Conservation (phyloP, 2,113 vertebrate species). For the Catharus minimus region DNA sequence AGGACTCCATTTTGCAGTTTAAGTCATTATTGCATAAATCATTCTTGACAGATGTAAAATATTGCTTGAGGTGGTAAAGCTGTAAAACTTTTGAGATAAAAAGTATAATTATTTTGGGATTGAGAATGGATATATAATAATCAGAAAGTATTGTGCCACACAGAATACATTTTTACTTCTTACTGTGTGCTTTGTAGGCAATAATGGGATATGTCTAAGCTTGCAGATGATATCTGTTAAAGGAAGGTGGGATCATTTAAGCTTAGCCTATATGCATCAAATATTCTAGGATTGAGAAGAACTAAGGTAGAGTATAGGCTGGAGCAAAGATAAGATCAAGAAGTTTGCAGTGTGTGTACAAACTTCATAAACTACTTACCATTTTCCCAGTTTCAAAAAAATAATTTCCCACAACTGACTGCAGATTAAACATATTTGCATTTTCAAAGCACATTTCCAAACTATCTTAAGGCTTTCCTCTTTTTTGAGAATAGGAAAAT, state of each 20-base stretch:
- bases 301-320: neutral
- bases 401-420: neutral
- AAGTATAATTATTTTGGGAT: slow-evolving; percentile 63
- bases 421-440: neutral
- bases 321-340: neutral
- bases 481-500: neutral
- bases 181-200: neutral
- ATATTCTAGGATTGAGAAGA: neutral
- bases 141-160: neutral
- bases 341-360: neutral
- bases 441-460: neutral
- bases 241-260: neutral
- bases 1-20: slow-evolving; percentile 71
- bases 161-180: neutral
- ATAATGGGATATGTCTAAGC: neutral
- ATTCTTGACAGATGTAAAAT: slow-evolving; percentile 78
- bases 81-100: slow-evolving; percentile 76
- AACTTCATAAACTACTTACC: neutral
- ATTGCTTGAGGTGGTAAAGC: slow-evolving; percentile 75
- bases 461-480: neutral
- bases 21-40: slow-evolving; percentile 79
- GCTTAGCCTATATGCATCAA: neutral
- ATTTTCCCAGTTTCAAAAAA: neutral
- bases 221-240: neutral
- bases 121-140: slow-evolving; percentile 43